Evolutionary conservation across 2,113 vertebrate species (phyloP), one percentile per base, ranked within the genome.

Genomic region (Ovis canadensis): DNA sequence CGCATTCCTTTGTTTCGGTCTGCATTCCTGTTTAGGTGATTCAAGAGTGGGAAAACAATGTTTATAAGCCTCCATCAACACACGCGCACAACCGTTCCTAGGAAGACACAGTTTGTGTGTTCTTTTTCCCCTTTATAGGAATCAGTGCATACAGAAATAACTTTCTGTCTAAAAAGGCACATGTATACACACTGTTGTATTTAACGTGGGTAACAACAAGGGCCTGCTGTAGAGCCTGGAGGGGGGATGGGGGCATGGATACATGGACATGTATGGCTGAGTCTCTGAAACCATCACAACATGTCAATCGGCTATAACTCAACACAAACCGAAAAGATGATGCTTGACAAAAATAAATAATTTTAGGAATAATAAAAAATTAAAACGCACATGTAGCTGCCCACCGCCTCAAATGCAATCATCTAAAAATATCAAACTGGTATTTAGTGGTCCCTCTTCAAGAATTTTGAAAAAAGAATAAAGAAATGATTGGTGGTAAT

Each of bases 21-120:
- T 74, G 57, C 31, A 60, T 40, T 21, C 89, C 23, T 10, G 16
- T 89, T 67, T 94, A 82, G 16, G 23, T 31, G 25, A 92, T 7
- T 82, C 67, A 83, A 82, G 96, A 97, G 85, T 64, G 6, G 11
- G 78, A 90, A 96, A 89, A 90, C 7, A 83, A 25, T 91, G 85
- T 91, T 29, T 74, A 27, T 10, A 48, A 97, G 17, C 43, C 71
- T 0, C 80, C 45, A 16, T 3, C 57, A 27, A 27, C 54, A 40
- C 6, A 74, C 3, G 54, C 27, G 43, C 17, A 29, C 2, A 36
- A 3, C 3, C 25, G 4, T 57, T 94, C 78, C 83, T 14, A 19
- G 4, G 31, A 82, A 88, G 48, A 36, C 17, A 3, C 52, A 3
- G 3, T 15, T 4, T 64, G 36, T 64, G n/a, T 50, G 0, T 2